Conservation (phyloP, 2,113 vertebrate species). For the Menidia beryllina region DNA sequence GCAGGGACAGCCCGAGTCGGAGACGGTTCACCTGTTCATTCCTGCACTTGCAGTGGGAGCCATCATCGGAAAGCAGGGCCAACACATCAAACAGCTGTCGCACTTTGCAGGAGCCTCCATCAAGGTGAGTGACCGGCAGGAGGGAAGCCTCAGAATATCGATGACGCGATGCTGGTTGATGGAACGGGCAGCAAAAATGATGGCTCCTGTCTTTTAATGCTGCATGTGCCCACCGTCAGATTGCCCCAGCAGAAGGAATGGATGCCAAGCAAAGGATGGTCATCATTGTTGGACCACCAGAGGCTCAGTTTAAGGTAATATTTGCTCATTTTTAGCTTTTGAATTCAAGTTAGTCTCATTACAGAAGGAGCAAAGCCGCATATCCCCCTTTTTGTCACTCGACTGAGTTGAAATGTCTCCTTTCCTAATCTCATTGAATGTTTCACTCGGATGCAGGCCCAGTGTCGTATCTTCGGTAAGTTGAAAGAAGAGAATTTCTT, state of each 20-base stretch:
- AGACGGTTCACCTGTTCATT: conserved; percentile 98
- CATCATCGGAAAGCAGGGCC: conserved; percentile 98
- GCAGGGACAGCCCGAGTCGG: conserved; percentile 89
- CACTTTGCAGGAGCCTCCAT: conserved; percentile 98
- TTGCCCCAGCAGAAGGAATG: conserved; percentile 94
- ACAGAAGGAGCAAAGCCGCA: no score
- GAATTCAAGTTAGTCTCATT: neutral
- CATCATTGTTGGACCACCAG: conserved; percentile 95
- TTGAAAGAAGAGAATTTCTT: conserved; percentile 99
- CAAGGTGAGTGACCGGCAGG: conserved; percentile 84
- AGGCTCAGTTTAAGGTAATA: conserved; percentile 97
- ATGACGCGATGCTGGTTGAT: conserved; percentile 6
- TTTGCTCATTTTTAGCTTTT: neutral
- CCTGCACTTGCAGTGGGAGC: conserved; percentile 96
- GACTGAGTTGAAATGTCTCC: no score
- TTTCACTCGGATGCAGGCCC: conserved; percentile 82
- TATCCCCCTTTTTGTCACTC: no score
- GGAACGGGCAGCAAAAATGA: neutral
- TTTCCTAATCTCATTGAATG: no score
- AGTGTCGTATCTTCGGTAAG: conserved; percentile 94
- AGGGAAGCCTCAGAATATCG: conserved; percentile 21
- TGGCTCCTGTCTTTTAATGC: neutral
- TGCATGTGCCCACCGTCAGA: conserved; percentile 77
- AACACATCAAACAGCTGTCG: conserved; percentile 99
- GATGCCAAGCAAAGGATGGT: conserved; percentile 96